Evolutionary conservation across 2,797 vertebrate genomes (phyloP).

Genomic region (Pampus argenteus): DNA sequence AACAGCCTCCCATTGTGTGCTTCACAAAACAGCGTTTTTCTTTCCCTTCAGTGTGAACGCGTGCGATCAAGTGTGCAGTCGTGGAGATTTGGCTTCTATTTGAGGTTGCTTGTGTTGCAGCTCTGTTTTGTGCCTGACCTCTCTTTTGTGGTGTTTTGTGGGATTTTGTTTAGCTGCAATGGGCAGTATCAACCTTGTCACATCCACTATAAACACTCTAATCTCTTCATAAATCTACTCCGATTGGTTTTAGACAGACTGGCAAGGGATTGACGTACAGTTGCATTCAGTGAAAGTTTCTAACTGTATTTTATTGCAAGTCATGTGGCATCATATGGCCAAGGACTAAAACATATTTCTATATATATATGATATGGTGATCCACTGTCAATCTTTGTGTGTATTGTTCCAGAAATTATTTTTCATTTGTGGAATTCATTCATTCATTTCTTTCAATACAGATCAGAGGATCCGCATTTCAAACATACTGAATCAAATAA

Average conservation of each 20-base stretch:
- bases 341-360: constrained; percentile 10
- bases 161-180: constrained; percentile 27
- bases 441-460: constrained; percentile 10
- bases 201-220: constrained; percentile 41
- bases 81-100: constrained; percentile 29
- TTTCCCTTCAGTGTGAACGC: not conserved
- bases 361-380: constrained; percentile 10
- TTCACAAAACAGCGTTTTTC: constrained; percentile 44
- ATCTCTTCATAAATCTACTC: constrained; percentile 61
- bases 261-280: constrained; percentile 35
- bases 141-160: constrained; percentile 42
- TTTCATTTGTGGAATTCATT: constrained; percentile 9
- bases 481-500: constrained; percentile 12
- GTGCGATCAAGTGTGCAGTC: not conserved
- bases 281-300: constrained; percentile 31
- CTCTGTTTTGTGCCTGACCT: constrained; percentile 38
- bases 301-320: constrained; percentile 32
- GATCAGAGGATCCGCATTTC: constrained; percentile 28
- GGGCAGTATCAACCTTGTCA: constrained; percentile 38
- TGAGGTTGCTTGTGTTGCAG: constrained; percentile 12
- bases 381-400: constrained; percentile 22
- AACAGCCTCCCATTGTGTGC: constrained; percentile 53
- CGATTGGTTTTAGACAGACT: constrained; percentile 48
- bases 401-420: constrained; percentile 6
- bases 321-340: constrained; percentile 20